These are phyloP conservation scores for Aphelenchoides bicaudatus DNA, from an alignment of 2,888 invertebrate genomes.

Conservation along the genomic window DNA sequence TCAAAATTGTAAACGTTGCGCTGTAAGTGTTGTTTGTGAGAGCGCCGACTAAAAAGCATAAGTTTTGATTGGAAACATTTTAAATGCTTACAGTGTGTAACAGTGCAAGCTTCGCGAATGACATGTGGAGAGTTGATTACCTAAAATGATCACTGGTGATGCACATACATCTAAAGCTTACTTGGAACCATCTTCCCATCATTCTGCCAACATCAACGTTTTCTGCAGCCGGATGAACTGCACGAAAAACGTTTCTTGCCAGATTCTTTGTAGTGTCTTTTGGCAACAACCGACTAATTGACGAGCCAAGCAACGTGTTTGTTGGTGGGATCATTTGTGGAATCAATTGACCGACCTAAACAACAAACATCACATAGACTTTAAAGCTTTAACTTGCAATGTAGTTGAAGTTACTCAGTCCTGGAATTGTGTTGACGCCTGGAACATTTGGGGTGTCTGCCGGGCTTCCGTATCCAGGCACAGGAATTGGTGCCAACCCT, in stretches of 20 bases:
- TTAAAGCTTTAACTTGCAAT: constrained; percentile 32
- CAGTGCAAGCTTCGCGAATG: constrained; percentile 61
- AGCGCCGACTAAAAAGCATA: constrained; percentile 57
- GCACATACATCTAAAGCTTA: constrained; percentile 21
- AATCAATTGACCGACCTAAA: constrained; percentile 58
- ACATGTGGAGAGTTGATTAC: constrained; percentile 61
- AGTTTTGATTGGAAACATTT: constrained; percentile 12
- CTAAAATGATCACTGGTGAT: constrained; percentile 28
- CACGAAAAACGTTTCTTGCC: constrained; percentile 60
- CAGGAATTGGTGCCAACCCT: constrained; percentile 58
- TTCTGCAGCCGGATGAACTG: constrained; percentile 60
- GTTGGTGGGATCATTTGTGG: constrained; percentile 61
- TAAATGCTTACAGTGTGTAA: constrained; percentile 56
- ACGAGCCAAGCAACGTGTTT: constrained; percentile 60
- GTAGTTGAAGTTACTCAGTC: constrained; percentile 61
- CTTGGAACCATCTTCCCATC: constrained; percentile 62
- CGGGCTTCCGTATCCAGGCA: constrained; percentile 50
- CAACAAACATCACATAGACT: constrained; percentile 16
- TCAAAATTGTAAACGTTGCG: constrained; percentile 60
- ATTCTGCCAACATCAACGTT: constrained; percentile 60
- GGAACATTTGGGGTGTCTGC: constrained; percentile 59
- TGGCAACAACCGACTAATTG: constrained; percentile 59
- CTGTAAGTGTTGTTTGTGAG: constrained; percentile 61
- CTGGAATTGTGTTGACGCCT: constrained; percentile 61
- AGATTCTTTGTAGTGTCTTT: constrained; percentile 60